Conservation (phyloP, 2,113 vertebrate genomes). For the Oenanthe melanoleuca region DNA sequence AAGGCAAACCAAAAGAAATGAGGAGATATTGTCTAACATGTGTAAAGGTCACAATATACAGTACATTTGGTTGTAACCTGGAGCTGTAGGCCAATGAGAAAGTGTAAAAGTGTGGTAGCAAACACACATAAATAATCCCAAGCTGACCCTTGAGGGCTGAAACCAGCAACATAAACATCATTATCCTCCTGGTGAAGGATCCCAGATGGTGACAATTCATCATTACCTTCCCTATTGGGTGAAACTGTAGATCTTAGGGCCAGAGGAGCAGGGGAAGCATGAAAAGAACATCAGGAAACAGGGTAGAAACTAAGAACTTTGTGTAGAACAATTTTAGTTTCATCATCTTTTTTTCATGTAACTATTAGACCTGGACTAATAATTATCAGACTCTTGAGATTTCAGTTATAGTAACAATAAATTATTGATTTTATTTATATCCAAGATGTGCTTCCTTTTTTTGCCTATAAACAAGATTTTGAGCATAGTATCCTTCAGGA, state of each 20-base stretch:
- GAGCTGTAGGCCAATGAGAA: not conserved
- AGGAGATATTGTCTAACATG: not conserved
- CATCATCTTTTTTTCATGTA: not conserved
- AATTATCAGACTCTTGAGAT: not conserved
- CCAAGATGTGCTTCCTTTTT: not conserved
- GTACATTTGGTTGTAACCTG: not conserved
- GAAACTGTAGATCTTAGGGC: not conserved
- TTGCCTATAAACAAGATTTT: not conserved
- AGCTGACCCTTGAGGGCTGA: not conserved
- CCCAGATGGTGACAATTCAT: not conserved
- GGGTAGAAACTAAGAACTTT: not conserved
- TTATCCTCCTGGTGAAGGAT: not conserved
- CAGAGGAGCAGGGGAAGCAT: not conserved
- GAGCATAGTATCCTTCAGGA: not conserved
- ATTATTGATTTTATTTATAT: not conserved
- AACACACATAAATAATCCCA: not conserved
- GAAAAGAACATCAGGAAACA: not conserved
- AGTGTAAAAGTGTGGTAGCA: not conserved
- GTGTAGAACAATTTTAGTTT: not conserved
- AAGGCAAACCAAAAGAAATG: not conserved
- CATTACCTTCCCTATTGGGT: not conserved
- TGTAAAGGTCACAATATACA: fast-evolving
- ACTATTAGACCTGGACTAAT: not conserved
- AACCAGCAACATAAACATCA: not conserved
- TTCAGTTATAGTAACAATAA: not conserved